Percentiles rank a stretch among this genome's conserved stretches.
Evolutionary conservation across 2,888 invertebrate genomes (phyloP).

Genomic region (Ditula angustiorana): DNA sequence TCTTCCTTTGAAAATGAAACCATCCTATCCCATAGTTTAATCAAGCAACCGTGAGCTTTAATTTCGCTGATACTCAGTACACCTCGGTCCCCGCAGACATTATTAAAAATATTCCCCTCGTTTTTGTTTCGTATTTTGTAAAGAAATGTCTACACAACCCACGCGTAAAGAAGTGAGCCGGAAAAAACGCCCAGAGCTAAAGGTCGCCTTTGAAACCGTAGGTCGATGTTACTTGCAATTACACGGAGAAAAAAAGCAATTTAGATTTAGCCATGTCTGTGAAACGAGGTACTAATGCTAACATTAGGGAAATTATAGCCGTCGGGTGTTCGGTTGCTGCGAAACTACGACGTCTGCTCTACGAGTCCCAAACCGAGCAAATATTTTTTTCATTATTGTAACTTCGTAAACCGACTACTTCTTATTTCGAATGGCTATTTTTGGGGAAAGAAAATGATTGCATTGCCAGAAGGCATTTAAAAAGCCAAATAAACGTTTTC

Average conservation of each 20-base stretch:
- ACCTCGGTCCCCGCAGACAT: slow-evolving; percentile 17
- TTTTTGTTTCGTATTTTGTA: slow-evolving; percentile 46
- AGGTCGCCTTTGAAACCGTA: slow-evolving; percentile 66
- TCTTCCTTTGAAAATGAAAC: slow-evolving; percentile 16
- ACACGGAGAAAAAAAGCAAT: slow-evolving; percentile 55
- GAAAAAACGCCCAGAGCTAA: slow-evolving; percentile 63
- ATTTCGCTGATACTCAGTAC: slow-evolving; percentile 14
- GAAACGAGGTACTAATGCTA: slow-evolving; percentile 9
- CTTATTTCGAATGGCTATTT: neutral
- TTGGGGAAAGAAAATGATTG: too few relatives aligned
- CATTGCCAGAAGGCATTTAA: too few relatives aligned
- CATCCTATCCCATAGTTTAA: slow-evolving; percentile 29
- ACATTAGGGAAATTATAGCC: slow-evolving; percentile 10
- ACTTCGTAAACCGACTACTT: neutral
- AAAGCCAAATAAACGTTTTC: too few relatives aligned
- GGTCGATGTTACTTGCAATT: slow-evolving; percentile 51
- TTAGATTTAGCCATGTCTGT: slow-evolving; percentile 48
- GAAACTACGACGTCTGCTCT: neutral
- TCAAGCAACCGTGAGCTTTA: slow-evolving; percentile 24
- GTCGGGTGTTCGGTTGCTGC: neutral
- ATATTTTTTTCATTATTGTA: neutral
- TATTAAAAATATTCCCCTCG: slow-evolving; percentile 27
- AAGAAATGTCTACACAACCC: slow-evolving; percentile 53
- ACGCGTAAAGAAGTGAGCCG: slow-evolving; percentile 56
- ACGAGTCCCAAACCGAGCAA: neutral